Conservation (phyloP, 2,888 invertebrate genomes). For the Tiliacea citrago region DNA sequence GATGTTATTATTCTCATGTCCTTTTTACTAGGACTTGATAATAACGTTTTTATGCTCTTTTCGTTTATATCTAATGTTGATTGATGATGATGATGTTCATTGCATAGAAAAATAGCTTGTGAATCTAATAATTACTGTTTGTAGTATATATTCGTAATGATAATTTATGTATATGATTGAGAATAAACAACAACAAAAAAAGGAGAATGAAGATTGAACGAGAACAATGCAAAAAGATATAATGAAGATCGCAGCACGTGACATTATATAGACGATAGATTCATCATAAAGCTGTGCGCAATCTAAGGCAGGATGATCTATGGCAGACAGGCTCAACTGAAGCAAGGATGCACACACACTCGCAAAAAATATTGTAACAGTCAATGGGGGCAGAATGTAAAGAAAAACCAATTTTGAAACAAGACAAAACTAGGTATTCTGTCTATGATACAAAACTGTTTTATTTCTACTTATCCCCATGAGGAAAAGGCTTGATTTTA, state of each 20-base stretch:
- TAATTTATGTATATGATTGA: too few relatives aligned
- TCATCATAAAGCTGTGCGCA: neutral
- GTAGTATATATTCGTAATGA: neutral
- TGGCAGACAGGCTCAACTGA: neutral
- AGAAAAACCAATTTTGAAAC: too few relatives aligned
- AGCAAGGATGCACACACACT: too few relatives aligned
- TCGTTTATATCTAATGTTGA: too few relatives aligned
- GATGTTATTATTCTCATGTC: neutral
- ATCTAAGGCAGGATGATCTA: too few relatives aligned
- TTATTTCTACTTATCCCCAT: neutral
- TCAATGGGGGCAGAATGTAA: too few relatives aligned
- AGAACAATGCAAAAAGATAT: neutral
- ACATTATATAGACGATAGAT: neutral
- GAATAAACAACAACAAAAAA: too few relatives aligned
- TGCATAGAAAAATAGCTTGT: neutral
- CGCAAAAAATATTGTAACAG: neutral
- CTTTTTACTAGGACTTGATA: neutral
- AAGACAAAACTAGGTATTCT: neutral
- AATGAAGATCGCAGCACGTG: neutral
- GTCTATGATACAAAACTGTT: neutral
- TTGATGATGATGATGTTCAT: too few relatives aligned
- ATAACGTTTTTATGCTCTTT: neutral
- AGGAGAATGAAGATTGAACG: too few relatives aligned
- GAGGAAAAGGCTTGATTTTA: constrained; percentile 2
- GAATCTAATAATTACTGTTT: neutral